Evolutionary conservation across 2,888 invertebrate genomes (phyloP), one percentile per base, ranked within the genome.

Genomic region (Drosophila emarginata): DNA sequence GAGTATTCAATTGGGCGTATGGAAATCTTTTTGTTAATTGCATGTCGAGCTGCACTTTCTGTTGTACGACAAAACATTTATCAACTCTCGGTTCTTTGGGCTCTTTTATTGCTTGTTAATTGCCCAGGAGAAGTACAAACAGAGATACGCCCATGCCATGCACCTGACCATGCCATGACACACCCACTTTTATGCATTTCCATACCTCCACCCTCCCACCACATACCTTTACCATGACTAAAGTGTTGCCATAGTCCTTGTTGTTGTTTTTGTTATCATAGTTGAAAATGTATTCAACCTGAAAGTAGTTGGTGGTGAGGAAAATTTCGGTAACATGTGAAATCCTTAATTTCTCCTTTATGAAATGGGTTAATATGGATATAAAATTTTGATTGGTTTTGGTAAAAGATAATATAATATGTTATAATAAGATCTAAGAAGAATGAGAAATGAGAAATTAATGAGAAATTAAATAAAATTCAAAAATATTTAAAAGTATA

Each of bases 71-170:
- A 70, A 78, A 78, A 78, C 79, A 81, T 82, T 79, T 82, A 79
- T 79, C 80, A 79, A 70, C 39, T 32, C 36, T 60, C 56, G 51
- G 74, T 61, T 40, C 63, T 67, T 40, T 73, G 72, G 71, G 67
- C 66, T 78, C 74, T 70, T 87, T 84, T 87, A 85, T 81, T 81
- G 85, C 87, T 78, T 84, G 82, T 84, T 84, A 84, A 84, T 84
- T 84, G 87, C 82, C 79, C 73, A 71, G 75, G 73, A 77, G 77
- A 74, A 80, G 67, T 61, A 70, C 74, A 74, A 57, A 63, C 74
- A 65, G 64, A 63, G 77, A 52, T 74, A 82, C 81, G 78, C 86
- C 86, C 56, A 57, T 67, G 62, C 62, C 70, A 69, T 78, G 78
- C 85, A 81, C 76, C 78, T 80, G 86, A 61, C 59, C 52, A 59